These are phyloP conservation scores for Ctenomys sociabilis DNA, from an alignment of 2,113 vertebrate species.

Conservation along the genomic window DNA sequence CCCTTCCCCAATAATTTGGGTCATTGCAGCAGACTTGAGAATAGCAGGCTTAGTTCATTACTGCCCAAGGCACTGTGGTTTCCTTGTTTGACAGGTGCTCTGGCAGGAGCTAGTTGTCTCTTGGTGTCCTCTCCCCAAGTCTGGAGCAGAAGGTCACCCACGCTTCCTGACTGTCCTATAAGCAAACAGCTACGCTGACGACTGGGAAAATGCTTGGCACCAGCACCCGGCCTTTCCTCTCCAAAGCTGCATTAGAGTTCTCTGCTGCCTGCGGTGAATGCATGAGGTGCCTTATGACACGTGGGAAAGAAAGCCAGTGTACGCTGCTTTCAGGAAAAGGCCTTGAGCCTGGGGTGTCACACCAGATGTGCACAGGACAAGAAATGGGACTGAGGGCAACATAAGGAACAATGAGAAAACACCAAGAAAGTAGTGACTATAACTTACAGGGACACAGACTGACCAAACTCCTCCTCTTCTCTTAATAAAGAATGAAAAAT, in stretches of 20 bases:
- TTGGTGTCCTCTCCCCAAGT: neutral
- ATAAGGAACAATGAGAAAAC: neutral
- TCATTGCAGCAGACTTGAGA: neutral
- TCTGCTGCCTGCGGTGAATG: rapidly evolving
- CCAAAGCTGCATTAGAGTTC: no score
- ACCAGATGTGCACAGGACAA: rapidly evolving
- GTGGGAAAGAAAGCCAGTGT: neutral
- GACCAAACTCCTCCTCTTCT: neutral
- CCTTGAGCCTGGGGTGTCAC: neutral
- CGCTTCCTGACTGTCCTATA: neutral
- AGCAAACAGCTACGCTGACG: rapidly evolving
- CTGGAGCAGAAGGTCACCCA: neutral
- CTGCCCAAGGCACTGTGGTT: neutral
- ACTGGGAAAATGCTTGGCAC: neutral
- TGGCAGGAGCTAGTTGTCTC: rapidly evolving
- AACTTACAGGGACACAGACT: neutral
- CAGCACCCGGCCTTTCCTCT: no score
- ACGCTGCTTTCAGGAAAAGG: neutral
- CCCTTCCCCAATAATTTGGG: neutral
- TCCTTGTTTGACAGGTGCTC: no score
- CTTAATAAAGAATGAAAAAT: constrained; percentile 39
- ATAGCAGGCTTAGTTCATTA: neutral
- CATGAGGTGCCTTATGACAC: neutral
- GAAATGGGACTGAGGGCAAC: neutral
- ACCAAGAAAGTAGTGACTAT: rapidly evolving